phyloP scores from a whole-genome alignment of 2,113 vertebrate species.

The Pagrus major region DNA sequence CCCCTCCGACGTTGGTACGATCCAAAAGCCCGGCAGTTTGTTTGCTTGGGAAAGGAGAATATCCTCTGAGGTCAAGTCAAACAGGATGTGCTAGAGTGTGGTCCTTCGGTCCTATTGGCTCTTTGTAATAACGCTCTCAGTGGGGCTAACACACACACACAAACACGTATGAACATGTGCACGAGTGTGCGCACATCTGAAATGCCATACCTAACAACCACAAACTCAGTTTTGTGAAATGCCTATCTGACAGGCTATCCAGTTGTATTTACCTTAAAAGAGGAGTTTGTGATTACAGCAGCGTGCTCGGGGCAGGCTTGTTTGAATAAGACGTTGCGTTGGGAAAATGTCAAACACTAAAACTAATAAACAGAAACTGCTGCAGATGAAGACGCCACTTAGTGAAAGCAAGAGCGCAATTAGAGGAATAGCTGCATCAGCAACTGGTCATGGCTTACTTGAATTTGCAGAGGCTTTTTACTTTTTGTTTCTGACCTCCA shows the following conservation, averaged over 20 bases:
- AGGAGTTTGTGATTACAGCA: constrained; percentile 74
- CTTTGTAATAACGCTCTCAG: constrained; percentile 71
- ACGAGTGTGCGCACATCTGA: constrained; percentile 23
- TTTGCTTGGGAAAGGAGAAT: constrained; percentile 85
- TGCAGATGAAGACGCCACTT: constrained; percentile 64
- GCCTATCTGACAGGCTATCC: constrained; percentile 66
- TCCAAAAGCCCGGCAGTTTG: constrained; percentile 79
- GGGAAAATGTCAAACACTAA: constrained; percentile 77
- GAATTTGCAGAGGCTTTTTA: constrained; percentile 3
- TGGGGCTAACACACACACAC: constrained; percentile 41
- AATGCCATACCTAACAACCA: constrained; percentile 57
- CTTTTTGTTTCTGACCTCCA: neutral
- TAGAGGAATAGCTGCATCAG: constrained; percentile 61
- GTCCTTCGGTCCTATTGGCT: constrained; percentile 79
- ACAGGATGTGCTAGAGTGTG: constrained; percentile 81
- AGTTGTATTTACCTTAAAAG: constrained; percentile 73
- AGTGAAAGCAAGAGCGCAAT: constrained; percentile 43
- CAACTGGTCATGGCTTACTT: constrained; percentile 32
- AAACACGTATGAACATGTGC: constrained; percentile 25
- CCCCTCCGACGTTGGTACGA: constrained; percentile 80
- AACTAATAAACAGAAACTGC: constrained; percentile 79
- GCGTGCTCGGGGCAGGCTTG: constrained; percentile 61
- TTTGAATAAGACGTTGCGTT: constrained; percentile 76
- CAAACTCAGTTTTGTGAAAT: constrained; percentile 60
- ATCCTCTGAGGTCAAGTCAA: constrained; percentile 84